Evolutionary conservation across 2,888 invertebrate species (phyloP).

Genomic region (Liopterus haemorrhoidalis): DNA sequence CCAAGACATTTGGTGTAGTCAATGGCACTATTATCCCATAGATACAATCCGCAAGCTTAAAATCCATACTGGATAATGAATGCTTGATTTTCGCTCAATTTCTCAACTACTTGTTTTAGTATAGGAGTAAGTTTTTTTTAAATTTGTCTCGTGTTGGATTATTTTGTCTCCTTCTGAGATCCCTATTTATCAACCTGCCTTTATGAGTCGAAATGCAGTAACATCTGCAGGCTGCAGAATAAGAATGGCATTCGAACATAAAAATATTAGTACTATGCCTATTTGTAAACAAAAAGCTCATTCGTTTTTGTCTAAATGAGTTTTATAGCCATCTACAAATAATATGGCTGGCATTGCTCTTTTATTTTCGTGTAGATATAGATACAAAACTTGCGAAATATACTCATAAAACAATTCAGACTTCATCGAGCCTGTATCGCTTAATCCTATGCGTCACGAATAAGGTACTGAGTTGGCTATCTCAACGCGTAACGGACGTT

Average conservation of each 20-base stretch:
- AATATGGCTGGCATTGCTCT: constrained; percentile 38
- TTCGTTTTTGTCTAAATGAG: constrained; percentile 11
- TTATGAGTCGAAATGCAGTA: constrained; percentile 30
- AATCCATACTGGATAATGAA: constrained; percentile 30
- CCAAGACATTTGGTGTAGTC: constrained; percentile 24
- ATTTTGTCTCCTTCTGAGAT: constrained; percentile 29
- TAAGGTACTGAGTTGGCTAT: constrained; percentile 37
- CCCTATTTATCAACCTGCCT: constrained; percentile 29
- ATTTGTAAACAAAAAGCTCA: constrained; percentile 10
- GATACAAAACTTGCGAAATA: constrained; percentile 37
- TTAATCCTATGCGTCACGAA: constrained; percentile 40
- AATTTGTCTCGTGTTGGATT: constrained; percentile 29
- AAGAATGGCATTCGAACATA: constrained; percentile 35
- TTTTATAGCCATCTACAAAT: constrained; percentile 37
- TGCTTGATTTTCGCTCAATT: not conserved
- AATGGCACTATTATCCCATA: constrained; percentile 30
- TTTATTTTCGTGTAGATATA: constrained; percentile 32
- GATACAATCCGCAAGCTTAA: constrained; percentile 30
- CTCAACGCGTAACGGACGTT: constrained; percentile 37
- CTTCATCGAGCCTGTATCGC: constrained; percentile 44
- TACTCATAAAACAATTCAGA: constrained; percentile 42
- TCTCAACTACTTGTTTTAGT: constrained; percentile 22
- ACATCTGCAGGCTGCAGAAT: constrained; percentile 35
- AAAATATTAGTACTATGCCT: constrained; percentile 29
- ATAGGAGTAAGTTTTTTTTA: constrained; percentile 32